Evolutionary conservation across 2,888 invertebrate species (phyloP).

Genomic region (Drosophila neotestacea): DNA sequence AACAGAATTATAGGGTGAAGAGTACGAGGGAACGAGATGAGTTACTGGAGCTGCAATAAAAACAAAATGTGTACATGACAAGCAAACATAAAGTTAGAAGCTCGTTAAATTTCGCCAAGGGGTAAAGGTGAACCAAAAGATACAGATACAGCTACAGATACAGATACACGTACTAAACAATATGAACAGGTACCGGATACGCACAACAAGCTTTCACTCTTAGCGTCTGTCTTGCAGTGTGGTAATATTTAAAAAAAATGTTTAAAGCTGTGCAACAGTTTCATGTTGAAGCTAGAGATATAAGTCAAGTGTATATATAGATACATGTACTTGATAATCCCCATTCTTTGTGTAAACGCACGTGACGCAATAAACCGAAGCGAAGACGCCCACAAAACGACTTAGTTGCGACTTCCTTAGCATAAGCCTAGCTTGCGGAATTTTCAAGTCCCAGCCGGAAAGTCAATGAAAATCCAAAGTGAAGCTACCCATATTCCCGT

Average conservation of each 20-base stretch:
- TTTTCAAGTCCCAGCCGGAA: slow-evolving; percentile 35
- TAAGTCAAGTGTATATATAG: slow-evolving; percentile 22
- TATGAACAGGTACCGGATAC: slow-evolving; percentile 30
- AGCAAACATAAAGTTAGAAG: slow-evolving; percentile 81
- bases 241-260: slow-evolving; percentile 3
- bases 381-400: slow-evolving; percentile 34
- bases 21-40: not conserved
- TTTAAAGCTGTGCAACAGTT: slow-evolving; percentile 55
- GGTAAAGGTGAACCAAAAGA: slow-evolving; percentile 45
- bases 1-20: slow-evolving; percentile 26
- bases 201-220: slow-evolving; percentile 64
- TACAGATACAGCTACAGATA: slow-evolving; percentile 11
- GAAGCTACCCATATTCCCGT: slow-evolving; percentile 14
- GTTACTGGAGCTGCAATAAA: slow-evolving; percentile 60
- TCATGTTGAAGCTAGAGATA: slow-evolving; percentile 7
- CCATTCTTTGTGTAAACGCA: slow-evolving; percentile 32
- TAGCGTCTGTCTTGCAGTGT: slow-evolving; percentile 17
- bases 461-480: slow-evolving; percentile 42
- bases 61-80: slow-evolving; percentile 79
- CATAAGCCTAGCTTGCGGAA: slow-evolving; percentile 66
- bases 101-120: slow-evolving; percentile 78
- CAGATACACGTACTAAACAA: slow-evolving; percentile 21
- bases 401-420: slow-evolving; percentile 38
- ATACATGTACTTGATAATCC: slow-evolving; percentile 57
- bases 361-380: slow-evolving; percentile 59